Evolutionary conservation across 2,888 invertebrate species (phyloP), one percentile per base, ranked within the genome.

Genomic region (Noctua comes): DNA sequence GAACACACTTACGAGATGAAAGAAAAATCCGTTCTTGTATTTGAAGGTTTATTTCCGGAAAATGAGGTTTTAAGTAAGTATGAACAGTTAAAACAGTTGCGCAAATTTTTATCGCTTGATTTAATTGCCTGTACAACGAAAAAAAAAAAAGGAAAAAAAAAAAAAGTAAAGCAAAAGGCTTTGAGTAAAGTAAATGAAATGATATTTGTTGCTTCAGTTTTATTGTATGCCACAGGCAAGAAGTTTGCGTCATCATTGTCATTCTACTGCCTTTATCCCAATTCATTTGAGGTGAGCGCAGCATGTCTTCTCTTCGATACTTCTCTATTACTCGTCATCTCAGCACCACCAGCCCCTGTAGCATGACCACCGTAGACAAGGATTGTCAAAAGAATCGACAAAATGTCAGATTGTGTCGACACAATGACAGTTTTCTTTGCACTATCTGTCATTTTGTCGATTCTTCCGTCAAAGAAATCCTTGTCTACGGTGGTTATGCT

Each of bases 61-160:
- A 85, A 57, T 59, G 48, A 59, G 0, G 72, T 78, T 16, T 69
- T 87, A 51, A 48, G 86, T 87, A 72, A 85, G 88, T 75, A 13
- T 11, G 21, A 51, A 62, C 4, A 40, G 1, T 48, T 48, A 11
- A 27, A 27, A 27, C 13, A 31, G 5, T n/a, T 59, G 10, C 21
- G 1, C 11, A 59, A 59, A 21, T 27, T 62, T 62, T 62, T 31
- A 62, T 21, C 31, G 10, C 10, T 3, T 62, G 8, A 62, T 31
- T 10, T 7, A 27, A 54, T 24, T n/a, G 31, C 21, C 27, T 40
- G 27, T 65, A 36, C 43, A 68, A 31, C 3, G 43, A 43, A 36
- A 36, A 36, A 36, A 36, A 36, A 36, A 36, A 31, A 31, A 31
- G 2, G 31, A 31, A 31, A 31, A 31, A 2, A 31, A 31, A 31